Evolutionary conservation across 1,140 invertebrate species (phyloP).

Genomic region (Heliothis virescens): DNA sequence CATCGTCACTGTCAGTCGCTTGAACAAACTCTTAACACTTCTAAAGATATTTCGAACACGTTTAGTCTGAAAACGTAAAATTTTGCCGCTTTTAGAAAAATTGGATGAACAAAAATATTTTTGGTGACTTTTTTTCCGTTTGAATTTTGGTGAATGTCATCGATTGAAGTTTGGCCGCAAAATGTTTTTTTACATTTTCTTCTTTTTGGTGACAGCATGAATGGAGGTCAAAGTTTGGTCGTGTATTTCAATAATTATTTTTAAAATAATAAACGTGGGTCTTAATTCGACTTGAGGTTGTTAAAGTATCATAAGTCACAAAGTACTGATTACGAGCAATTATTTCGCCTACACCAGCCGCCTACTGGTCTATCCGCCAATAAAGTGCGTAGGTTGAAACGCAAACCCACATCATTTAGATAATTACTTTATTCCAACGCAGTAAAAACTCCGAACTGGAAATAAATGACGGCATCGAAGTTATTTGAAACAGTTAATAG

Average conservation of each 20-base stretch:
- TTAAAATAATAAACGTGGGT: not conserved
- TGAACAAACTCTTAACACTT: constrained; percentile 65
- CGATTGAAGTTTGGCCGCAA: constrained; percentile 38
- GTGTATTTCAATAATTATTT: not conserved
- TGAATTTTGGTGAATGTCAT: constrained; percentile 43
- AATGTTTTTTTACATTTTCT: not conserved
- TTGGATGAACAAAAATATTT: constrained; percentile 31
- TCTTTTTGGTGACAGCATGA: not conserved
- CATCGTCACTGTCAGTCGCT: constrained; percentile 60
- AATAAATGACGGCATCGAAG: constrained; percentile 26
- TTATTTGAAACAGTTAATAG: constrained; percentile 42
- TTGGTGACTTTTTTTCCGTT: constrained; percentile 37
- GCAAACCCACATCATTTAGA: constrained; percentile 33
- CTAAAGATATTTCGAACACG: constrained; percentile 57
- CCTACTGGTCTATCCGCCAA: constrained; percentile 23
- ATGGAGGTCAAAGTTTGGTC: not conserved
- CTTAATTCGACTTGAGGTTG: not conserved
- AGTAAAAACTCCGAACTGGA: constrained; percentile 27
- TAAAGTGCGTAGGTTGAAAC: constrained; percentile 6
- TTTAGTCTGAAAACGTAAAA: constrained; percentile 64
- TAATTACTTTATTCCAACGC: constrained; percentile 37
- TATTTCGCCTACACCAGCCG: constrained; percentile 26
- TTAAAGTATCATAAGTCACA: constrained; percentile 2
- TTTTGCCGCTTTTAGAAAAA: constrained; percentile 62
- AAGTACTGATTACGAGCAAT: constrained; percentile 18